These are phyloP conservation scores for Cinara cedri DNA, from an alignment of 2,888 invertebrate species.

Conservation along the genomic window DNA sequence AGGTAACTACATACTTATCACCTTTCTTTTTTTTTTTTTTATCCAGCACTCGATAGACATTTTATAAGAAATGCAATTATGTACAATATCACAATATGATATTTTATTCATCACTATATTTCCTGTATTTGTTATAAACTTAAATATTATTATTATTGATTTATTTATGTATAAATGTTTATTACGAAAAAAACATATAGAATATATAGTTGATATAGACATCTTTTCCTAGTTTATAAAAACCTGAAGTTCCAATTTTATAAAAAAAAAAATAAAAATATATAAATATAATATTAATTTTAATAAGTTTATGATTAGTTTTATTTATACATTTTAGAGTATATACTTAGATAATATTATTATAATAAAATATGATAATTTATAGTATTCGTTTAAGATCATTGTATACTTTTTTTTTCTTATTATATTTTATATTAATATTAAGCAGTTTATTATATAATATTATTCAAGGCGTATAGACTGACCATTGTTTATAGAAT, in stretches of 20 bases:
- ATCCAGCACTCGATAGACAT: conserved; percentile 28
- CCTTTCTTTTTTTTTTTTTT: not conserved
- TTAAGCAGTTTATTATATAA: conserved; percentile 5
- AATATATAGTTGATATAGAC: no score
- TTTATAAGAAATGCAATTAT: not conserved
- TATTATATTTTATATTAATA: conserved; percentile 8
- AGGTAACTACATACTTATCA: no score
- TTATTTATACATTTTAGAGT: conserved; percentile 22
- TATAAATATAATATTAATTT: conserved; percentile 9
- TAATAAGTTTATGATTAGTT: conserved; percentile 38
- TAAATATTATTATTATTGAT: conserved; percentile 24
- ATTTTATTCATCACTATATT: not conserved
- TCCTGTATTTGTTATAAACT: conserved; percentile 36
- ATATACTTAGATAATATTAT: not conserved
- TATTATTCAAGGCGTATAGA: not conserved
- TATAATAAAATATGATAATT: not conserved
- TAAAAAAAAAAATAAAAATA: not conserved
- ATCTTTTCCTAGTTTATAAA: conserved; percentile 39
- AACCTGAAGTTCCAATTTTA: conserved; percentile 52
- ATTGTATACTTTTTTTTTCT: not conserved
- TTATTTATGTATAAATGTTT: conserved; percentile 1
- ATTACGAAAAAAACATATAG: conserved; percentile 28
- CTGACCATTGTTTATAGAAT: not conserved
- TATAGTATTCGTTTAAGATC: not conserved
- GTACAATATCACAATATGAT: not conserved